phyloP scores from a whole-genome alignment of 2,113 vertebrate species.

The Acanthisitta chloris region DNA sequence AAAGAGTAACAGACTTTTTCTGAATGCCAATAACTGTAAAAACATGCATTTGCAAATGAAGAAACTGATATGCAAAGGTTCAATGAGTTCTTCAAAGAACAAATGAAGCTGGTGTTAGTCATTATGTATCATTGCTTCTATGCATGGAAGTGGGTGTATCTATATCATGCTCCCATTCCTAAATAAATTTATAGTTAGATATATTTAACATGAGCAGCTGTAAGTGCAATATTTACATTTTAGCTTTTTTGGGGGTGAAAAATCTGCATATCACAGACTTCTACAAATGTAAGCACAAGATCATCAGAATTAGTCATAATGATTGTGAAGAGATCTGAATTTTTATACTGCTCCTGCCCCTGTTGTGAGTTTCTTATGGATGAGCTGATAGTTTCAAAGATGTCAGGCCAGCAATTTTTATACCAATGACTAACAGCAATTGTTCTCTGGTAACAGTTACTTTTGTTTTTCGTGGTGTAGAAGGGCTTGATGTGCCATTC shows the following conservation, averaged over 20 bases:
- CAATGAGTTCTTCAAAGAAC: background rate
- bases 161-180: background rate
- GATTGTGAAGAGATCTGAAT: background rate
- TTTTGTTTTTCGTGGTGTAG: accelerated
- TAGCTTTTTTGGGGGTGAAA: background rate
- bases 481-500: background rate
- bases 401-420: background rate
- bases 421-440: background rate
- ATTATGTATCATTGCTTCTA: background rate
- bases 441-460: background rate
- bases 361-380: background rate
- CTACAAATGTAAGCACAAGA: background rate
- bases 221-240: conserved; percentile 22
- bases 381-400: background rate
- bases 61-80: background rate
- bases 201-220: conserved; percentile 19
- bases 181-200: background rate
- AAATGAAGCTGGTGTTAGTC: conserved; percentile 7
- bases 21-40: background rate
- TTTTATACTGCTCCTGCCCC: background rate
- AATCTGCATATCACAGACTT: background rate
- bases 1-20: background rate
- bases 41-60: background rate
- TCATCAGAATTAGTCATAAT: background rate
- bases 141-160: background rate